phyloP scores from a whole-genome alignment of 2,888 invertebrate genomes.

The Stenodema calcarata region DNA sequence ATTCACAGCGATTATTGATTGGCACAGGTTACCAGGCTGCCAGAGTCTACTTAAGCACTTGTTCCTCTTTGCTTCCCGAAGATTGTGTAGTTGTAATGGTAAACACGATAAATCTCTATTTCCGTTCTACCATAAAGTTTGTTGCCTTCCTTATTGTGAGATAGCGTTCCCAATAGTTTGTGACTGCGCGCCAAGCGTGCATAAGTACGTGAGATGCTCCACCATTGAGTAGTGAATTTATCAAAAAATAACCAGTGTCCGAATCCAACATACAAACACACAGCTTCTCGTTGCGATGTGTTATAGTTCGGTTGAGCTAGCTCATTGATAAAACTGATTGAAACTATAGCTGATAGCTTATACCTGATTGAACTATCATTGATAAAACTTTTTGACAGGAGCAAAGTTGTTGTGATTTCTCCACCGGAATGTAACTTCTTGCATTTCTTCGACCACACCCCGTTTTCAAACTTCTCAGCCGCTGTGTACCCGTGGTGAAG shows the following conservation, averaged over 20 bases:
- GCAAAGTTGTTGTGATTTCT: no score
- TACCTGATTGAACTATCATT: no score
- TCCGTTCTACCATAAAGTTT: background rate
- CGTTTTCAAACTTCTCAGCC: background rate
- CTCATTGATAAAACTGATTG: background rate
- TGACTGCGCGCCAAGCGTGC: background rate
- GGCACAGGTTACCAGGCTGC: background rate
- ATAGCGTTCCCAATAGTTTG: background rate
- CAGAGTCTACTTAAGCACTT: background rate
- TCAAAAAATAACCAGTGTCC: background rate
- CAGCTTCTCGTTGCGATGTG: background rate
- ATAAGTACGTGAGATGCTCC: background rate
- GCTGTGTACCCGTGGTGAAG: background rate
- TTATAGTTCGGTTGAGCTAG: background rate
- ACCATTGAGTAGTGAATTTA: background rate
- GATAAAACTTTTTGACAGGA: no score
- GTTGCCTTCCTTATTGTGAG: no score
- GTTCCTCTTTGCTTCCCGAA: background rate
- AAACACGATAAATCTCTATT: no score
- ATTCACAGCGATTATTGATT: background rate
- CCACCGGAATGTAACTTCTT: background rate
- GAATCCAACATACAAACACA: background rate
- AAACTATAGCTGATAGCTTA: no score
- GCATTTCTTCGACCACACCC: background rate
- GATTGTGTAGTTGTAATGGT: background rate